These are phyloP conservation scores for Drosophila paracracens DNA, from an alignment of 2,888 invertebrate species.

Conservation along the genomic window DNA sequence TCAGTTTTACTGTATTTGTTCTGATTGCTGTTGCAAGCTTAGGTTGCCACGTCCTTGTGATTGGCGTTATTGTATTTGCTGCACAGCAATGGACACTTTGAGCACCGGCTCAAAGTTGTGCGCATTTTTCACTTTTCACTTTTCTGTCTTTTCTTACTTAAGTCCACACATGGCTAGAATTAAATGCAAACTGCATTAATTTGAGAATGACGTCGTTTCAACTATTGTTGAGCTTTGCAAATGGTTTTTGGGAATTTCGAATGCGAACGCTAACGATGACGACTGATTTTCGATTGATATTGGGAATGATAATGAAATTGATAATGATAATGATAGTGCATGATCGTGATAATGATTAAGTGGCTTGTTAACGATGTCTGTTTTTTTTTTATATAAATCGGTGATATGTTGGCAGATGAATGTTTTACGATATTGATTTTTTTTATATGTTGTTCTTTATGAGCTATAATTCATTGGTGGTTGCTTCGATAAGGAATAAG, in stretches of 20 bases:
- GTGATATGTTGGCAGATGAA: not conserved
- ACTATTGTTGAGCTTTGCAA: not conserved
- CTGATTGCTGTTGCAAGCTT: slow-evolving; percentile 11
- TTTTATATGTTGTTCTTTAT: not conserved
- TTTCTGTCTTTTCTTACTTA: not conserved
- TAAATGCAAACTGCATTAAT: slow-evolving; percentile 32
- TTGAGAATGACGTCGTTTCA: slow-evolving; percentile 13
- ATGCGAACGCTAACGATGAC: slow-evolving; percentile 1
- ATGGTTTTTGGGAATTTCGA: not conserved
- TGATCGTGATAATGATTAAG: slow-evolving; percentile 30
- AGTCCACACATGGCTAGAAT: slow-evolving; percentile 29
- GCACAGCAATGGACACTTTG: slow-evolving; percentile 52
- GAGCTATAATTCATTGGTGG: slow-evolving; percentile 24
- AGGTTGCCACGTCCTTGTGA: slow-evolving; percentile 70
- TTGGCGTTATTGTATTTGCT: slow-evolving; percentile 63
- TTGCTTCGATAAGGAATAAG: slow-evolving; percentile 64
- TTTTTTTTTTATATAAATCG: slow-evolving; percentile 11
- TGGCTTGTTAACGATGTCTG: slow-evolving; percentile 14
- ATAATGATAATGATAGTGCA: slow-evolving; percentile 8
- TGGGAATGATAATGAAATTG: slow-evolving; percentile 7
- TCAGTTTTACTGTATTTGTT: not conserved
- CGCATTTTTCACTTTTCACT: slow-evolving; percentile 61
- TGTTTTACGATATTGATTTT: slow-evolving; percentile 7
- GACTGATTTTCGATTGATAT: slow-evolving; percentile 3
- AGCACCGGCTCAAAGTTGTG: slow-evolving; percentile 51